Evolutionary conservation across 1,140 invertebrate species (phyloP).

Genomic region (Onthophagus taurus): DNA sequence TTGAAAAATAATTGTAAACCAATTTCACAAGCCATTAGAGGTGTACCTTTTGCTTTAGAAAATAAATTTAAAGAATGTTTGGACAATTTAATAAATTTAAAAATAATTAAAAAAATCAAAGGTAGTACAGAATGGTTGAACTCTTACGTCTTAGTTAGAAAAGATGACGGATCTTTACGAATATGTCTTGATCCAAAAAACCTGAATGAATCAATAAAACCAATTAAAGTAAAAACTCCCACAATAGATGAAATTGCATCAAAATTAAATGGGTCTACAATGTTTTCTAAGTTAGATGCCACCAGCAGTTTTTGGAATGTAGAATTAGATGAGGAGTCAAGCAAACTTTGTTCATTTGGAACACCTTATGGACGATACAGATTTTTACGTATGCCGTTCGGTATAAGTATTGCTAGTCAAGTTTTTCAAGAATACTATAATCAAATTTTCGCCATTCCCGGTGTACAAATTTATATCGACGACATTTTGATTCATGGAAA

Average conservation of each 20-base stretch:
- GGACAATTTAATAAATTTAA: constrained; percentile 20
- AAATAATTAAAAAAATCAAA: constrained; percentile 28
- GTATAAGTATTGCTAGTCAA: constrained; percentile 21
- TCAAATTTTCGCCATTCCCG: constrained; percentile 25
- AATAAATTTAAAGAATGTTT: constrained; percentile 27
- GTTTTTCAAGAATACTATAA: constrained; percentile 27
- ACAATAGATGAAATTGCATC: constrained; percentile 3
- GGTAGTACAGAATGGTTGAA: constrained; percentile 35
- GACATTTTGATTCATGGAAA: constrained; percentile 26
- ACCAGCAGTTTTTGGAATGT: constrained; percentile 20
- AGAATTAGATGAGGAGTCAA: constrained; percentile 20
- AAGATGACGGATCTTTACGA: constrained; percentile 31
- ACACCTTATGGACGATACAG: constrained; percentile 24
- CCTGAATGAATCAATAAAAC: constrained; percentile 26
- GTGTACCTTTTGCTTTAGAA: constrained; percentile 24
- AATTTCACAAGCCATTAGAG: constrained; percentile 16
- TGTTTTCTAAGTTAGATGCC: constrained; percentile 10
- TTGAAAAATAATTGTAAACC: constrained; percentile 10
- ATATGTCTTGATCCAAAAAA: constrained; percentile 36
- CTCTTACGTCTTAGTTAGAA: constrained; percentile 34
- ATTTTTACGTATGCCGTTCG: constrained; percentile 24
- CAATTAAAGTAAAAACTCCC: not conserved
- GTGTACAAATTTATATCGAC: constrained; percentile 30
- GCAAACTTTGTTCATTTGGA: constrained; percentile 21
- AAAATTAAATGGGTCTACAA: constrained; percentile 5